Percentiles rank a stretch among this genome's conserved stretches.
These are phyloP conservation scores for Lophius americanus DNA, from an alignment of 2,797 vertebrate genomes.

Conservation along the genomic window DNA sequence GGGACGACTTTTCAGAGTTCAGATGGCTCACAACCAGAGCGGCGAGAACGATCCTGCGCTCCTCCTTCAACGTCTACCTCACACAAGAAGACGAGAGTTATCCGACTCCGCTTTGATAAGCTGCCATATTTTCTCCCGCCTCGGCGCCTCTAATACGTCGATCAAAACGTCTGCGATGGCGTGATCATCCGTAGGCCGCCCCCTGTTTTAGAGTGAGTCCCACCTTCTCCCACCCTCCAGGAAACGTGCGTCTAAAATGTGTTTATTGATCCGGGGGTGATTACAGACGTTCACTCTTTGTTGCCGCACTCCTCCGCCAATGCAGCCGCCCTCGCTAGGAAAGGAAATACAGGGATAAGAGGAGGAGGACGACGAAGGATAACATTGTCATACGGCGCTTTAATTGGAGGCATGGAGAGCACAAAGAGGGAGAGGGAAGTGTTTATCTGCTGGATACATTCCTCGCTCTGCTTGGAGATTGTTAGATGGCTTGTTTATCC, in stretches of 20 bases:
- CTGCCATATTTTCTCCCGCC: constrained; percentile 20
- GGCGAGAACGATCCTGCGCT: constrained; percentile 27
- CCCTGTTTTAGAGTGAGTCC: constrained; percentile 43
- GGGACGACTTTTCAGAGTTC: constrained; percentile 48
- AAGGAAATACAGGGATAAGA: constrained; percentile 5
- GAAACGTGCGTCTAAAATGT: constrained; percentile 52
- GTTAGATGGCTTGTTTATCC: constrained; percentile 66
- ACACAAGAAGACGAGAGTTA: constrained; percentile 37
- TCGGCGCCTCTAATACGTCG: constrained; percentile 38
- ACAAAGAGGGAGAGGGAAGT: constrained; percentile 32
- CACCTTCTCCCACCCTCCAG: constrained; percentile 26
- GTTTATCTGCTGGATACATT: constrained; percentile 53
- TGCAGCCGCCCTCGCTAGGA: constrained; percentile 16
- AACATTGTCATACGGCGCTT: constrained; percentile 50
- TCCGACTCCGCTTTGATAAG: constrained; percentile 25
- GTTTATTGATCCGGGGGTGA: constrained; percentile 66
- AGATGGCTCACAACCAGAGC: constrained; percentile 46
- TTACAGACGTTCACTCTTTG: constrained; percentile 43
- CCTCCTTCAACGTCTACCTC: constrained; percentile 1
- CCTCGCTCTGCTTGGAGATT: constrained; percentile 49
- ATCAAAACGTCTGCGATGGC: constrained; percentile 65
- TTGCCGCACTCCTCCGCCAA: constrained; percentile 36
- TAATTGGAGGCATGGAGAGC: constrained; percentile 66
- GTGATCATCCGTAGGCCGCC: constrained; percentile 58
- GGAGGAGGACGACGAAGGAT: background rate